phyloP scores from a whole-genome alignment of 2,797 vertebrate genomes.

The Myoxocephalus aenaeus region DNA sequence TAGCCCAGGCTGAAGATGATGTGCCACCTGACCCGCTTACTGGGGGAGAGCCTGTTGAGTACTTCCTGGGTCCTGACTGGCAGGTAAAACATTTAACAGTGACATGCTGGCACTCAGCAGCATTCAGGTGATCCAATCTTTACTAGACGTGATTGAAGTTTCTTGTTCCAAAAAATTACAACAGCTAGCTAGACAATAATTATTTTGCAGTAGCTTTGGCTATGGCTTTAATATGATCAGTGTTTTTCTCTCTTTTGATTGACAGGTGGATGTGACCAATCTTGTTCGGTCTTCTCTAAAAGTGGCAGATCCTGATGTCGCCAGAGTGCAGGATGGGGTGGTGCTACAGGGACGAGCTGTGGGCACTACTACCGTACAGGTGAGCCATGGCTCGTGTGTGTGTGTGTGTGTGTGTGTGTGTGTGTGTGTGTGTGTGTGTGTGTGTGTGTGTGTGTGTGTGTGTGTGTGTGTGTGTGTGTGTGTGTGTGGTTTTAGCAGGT shows the following conservation, averaged over 20 bases:
- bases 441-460: constrained; percentile 12
- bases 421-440: constrained; percentile 12
- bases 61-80: constrained; percentile 92
- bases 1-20: constrained; percentile 64
- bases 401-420: constrained; percentile 12
- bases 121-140: neutral
- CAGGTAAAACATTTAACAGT: constrained; percentile 74
- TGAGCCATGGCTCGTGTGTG: constrained; percentile 58
- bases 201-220: neutral
- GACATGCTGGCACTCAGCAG: neutral
- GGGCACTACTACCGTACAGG: constrained; percentile 92
- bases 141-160: neutral
- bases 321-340: constrained; percentile 84
- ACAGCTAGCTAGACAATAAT: neutral
- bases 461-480: constrained; percentile 14
- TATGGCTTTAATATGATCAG: neutral
- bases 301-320: constrained; percentile 88
- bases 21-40: constrained; percentile 60
- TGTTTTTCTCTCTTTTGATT: constrained; percentile 68
- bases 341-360: constrained; percentile 89
- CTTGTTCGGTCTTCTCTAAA: constrained; percentile 88
- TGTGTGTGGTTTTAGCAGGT: neutral
- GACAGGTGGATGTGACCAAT: constrained; percentile 92
- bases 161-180: neutral
- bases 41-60: constrained; percentile 73